Evolutionary conservation across 2,113 vertebrate species (phyloP), one percentile per base, ranked within the genome.

Genomic region (Ptilorrhoa leucosticta): DNA sequence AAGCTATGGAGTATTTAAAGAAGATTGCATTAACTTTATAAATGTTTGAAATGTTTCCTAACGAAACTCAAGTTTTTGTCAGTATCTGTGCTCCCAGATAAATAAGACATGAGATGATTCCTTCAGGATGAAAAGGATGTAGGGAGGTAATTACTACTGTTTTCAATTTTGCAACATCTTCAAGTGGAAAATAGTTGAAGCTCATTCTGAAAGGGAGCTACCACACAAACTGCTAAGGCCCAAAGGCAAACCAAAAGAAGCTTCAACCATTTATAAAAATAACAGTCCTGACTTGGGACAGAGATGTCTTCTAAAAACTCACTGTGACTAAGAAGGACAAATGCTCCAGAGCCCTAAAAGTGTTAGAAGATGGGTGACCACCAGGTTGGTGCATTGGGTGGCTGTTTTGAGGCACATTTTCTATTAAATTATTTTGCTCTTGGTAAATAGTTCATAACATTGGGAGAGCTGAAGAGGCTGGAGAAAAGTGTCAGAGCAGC

Each of bases 1-100:
- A 92, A 93, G 86, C 72, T 89, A 93, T 56, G 37, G 61, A 89
- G 27, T 95, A 94, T 97, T 97, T 95, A 93, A 94, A 92, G 89
- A 93, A 90, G 30, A 87, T 78, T 84, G 58, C 44, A 81, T 93
- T 95, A 78, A 94, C 93, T 95, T 97, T 56, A 94, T 83, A 94
- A 96, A 91, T 94, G 93, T 84, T 94, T 83, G 80, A 92, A 95
- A 87, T 93, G 51, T 91, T 97, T 91, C 80, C 77, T 91, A 73
- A 85, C 6, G 79, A 86, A 83, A 44, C 76, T 47, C 33, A 90
- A 63, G 50, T 20, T 90, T 93, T 89, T 92, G 19, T 89, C 64
- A 64, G 86, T 81, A 92, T 42, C 11, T 81, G 15, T 73, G 31
- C 56, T 89, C 33, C 69, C 35, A 71, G 44, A 89, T 47, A 90